Conservation (phyloP, 2,888 invertebrate species). For the Himalopsyche anomala region DNA sequence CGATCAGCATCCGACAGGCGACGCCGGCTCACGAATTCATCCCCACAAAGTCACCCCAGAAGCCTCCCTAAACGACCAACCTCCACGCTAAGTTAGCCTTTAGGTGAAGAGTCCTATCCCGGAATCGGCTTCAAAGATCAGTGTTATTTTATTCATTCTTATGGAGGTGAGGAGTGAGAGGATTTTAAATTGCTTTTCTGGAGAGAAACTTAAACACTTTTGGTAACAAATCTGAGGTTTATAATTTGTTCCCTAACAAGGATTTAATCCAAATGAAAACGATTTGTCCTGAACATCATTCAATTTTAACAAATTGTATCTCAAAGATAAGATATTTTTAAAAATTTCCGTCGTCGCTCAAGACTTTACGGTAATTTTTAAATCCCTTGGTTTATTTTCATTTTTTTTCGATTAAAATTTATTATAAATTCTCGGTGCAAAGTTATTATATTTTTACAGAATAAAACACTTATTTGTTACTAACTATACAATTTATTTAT, state of each 20-base stretch:
- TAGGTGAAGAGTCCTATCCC: slow-evolving; percentile 8
- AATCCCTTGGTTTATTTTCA: too few relatives aligned
- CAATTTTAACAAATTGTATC: too few relatives aligned
- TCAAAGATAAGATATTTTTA: too few relatives aligned
- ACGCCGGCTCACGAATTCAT: neutral
- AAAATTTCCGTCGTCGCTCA: too few relatives aligned
- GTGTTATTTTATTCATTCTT: slow-evolving; percentile 30
- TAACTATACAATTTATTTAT: too few relatives aligned
- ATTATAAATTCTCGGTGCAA: too few relatives aligned
- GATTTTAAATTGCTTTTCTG: slow-evolving; percentile 31
- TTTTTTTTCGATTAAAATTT: too few relatives aligned
- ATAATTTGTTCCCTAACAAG: neutral
- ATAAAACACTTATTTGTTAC: too few relatives aligned
- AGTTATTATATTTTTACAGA: too few relatives aligned
- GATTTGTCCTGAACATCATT: too few relatives aligned
- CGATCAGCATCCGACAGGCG: slow-evolving; percentile 21
- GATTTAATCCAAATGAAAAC: too few relatives aligned
- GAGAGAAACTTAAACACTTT: slow-evolving; percentile 20
- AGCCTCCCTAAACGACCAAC: slow-evolving; percentile 27
- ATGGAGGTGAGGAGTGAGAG: neutral
- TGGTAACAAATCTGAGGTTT: slow-evolving; percentile 18
- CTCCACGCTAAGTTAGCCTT: slow-evolving; percentile 26
- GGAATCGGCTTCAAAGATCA: slow-evolving; percentile 30
- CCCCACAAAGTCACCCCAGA: slow-evolving; percentile 13
- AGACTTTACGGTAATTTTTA: too few relatives aligned